Evolutionary conservation across 2,888 invertebrate genomes (phyloP).

Genomic region (Pelosia muscerda): DNA sequence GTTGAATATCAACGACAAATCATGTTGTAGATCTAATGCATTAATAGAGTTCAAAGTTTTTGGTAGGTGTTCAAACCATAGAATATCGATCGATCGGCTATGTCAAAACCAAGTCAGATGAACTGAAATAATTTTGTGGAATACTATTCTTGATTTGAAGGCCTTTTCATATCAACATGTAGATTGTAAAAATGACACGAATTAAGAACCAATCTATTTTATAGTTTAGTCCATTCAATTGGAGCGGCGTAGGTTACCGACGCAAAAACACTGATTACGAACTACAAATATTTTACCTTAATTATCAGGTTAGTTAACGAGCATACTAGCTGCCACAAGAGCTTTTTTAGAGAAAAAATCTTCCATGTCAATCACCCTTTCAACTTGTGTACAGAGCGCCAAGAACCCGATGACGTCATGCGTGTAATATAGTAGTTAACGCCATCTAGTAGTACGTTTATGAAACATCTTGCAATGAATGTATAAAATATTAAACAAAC

Average conservation of each 20-base stretch:
- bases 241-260: not conserved
- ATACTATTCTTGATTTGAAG: not conserved
- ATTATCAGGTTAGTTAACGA: not conserved
- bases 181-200: not conserved
- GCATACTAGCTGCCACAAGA: not conserved
- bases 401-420: not conserved
- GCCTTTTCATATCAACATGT: not conserved
- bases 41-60: too few species aligned
- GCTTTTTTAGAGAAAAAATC: not conserved
- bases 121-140: too few species aligned
- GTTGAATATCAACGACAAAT: too few species aligned
- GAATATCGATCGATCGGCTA: too few species aligned
- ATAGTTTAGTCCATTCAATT: conserved; percentile 4
- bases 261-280: not conserved
- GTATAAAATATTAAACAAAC: not conserved
- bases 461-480: not conserved
- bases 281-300: not conserved
- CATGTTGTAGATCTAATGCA: too few species aligned
- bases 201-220: not conserved
- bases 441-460: not conserved
- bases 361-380: not conserved
- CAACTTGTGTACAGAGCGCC: not conserved
- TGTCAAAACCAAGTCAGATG: too few species aligned
- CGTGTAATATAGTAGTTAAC: not conserved
- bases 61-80: too few species aligned